Evolutionary conservation across 1,140 invertebrate genomes (phyloP), one percentile per base, ranked within the genome.

Genomic region (Steinernema khuongi): DNA sequence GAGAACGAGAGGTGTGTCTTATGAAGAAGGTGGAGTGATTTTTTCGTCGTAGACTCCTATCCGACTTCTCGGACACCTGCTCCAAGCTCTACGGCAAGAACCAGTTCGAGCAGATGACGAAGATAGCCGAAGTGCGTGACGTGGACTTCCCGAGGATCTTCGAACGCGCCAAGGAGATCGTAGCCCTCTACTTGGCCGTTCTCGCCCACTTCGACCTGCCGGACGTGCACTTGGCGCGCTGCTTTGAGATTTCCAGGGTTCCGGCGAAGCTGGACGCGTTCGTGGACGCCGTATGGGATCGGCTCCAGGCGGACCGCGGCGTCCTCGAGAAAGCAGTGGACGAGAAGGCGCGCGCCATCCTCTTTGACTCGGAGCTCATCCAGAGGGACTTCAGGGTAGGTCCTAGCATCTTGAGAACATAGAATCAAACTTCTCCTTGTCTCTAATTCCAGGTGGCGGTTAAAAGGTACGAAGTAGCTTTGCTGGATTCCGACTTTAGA

Each of bases 61-160:
- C 50, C 4, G 50, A 60, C 2, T 60, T 60, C 50, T 60, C 50
- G 7, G 26, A 60, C 50, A 60, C 50, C 14, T 60, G 50, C 50
- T 7, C 50, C 14, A 60, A 60, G 22, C 50, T 60, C 50, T 60
- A 60, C 50, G 50, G 50, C 4, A 60, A 22, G 26, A 60, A 60
- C 19, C 11, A 60, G 22, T 60, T 60, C 19, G 50, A 60, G 50
- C 50, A 60, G 50, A 60, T 60, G 50, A 22, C 50, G 50, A 60
- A 60, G 50, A 60, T 60, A 7, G 50, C 50, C 7, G 50, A 60
- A 60, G 50, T 60, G 11, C 50, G 50, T 22, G 50, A 17, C 50
- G 50, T 14, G 4, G 50, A 60, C 50, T 14, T 14, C 50, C 14
- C 50, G 11, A 14, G 50, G 14, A 60, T 60, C 50, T 14, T 17